These are phyloP conservation scores for Atherinosoma microstoma DNA, from an alignment of 2,797 vertebrate genomes.

Conservation along the genomic window DNA sequence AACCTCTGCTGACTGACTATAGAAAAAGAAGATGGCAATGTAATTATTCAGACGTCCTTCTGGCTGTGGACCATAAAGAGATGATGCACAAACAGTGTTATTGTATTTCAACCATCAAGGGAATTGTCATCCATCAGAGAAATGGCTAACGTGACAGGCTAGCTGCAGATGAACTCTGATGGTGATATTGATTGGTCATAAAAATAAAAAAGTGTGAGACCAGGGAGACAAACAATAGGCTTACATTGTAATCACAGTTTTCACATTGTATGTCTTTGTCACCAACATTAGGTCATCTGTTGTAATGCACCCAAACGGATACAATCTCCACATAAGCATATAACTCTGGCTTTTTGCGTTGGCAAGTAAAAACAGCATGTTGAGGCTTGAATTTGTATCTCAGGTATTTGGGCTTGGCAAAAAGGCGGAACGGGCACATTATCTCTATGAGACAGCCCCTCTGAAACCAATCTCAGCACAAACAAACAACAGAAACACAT, in stretches of 20 bases:
- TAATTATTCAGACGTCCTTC: slow-evolving; percentile 27
- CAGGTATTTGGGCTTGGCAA: slow-evolving; percentile 70
- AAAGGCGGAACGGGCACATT: slow-evolving; percentile 2
- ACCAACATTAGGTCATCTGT: not conserved
- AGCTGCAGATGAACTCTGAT: slow-evolving; percentile 10
- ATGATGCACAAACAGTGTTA: slow-evolving; percentile 36
- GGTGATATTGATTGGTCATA: slow-evolving; percentile 3
- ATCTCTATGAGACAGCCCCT: slow-evolving; percentile 2
- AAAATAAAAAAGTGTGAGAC: slow-evolving; percentile 11
- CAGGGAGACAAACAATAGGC: not conserved
- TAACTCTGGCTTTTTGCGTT: slow-evolving; percentile 5
- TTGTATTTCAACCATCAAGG: slow-evolving; percentile 43
- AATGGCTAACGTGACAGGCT: slow-evolving; percentile 16
- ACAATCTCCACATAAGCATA: not conserved
- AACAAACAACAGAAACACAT: not conserved
- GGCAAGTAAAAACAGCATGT: slow-evolving; percentile 41
- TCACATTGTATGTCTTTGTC: not conserved
- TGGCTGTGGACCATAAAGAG: slow-evolving; percentile 13
- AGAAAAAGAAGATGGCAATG: slow-evolving; percentile 24
- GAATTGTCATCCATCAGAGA: slow-evolving; percentile 43
- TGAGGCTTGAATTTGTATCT: slow-evolving; percentile 59
- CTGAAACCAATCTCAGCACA: slow-evolving; percentile 18
- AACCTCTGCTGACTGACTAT: slow-evolving; percentile 24
- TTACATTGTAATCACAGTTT: not conserved
- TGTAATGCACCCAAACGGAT: not conserved